Evolutionary conservation across 1,140 invertebrate species (phyloP).

Genomic region (Drosophila murphyi): DNA sequence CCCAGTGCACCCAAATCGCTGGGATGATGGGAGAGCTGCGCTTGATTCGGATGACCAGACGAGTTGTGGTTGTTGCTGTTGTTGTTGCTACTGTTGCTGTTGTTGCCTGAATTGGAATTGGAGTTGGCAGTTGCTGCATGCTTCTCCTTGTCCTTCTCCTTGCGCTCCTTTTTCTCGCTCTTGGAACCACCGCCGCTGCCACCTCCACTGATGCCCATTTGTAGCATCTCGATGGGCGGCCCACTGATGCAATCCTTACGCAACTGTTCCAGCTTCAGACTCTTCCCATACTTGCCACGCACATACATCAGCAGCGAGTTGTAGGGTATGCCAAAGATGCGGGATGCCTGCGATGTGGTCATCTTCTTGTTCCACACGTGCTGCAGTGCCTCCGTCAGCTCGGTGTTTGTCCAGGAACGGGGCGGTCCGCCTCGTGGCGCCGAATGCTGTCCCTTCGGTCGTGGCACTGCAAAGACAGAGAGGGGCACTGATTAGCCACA

Average conservation of each 20-base stretch:
- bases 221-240: constrained; percentile 88
- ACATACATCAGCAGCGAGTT: constrained; percentile 96
- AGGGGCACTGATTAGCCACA: constrained; percentile 22
- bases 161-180: constrained; percentile 71
- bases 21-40: constrained; percentile 43
- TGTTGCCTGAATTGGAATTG: background rate
- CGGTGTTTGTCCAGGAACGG: constrained; percentile 95
- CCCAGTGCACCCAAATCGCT: constrained; percentile 56
- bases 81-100: constrained; percentile 12
- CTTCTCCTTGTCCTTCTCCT: constrained; percentile 81
- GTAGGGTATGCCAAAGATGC: constrained; percentile 95
- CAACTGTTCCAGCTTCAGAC: constrained; percentile 93
- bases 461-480: constrained; percentile 85
- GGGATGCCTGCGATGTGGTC: constrained; percentile 95
- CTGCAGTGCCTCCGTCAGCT: constrained; percentile 93
- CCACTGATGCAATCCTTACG: constrained; percentile 94
- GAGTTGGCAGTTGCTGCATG: constrained; percentile 25
- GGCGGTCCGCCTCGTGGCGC: constrained; percentile 94
- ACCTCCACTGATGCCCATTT: constrained; percentile 86
- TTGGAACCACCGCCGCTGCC: constrained; percentile 46
- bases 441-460: constrained; percentile 94
- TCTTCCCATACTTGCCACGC: constrained; percentile 95
- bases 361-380: constrained; percentile 97
- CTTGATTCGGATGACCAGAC: constrained; percentile 9
- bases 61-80: constrained; percentile 32